These are phyloP conservation scores for Craniophora ligustri DNA, from an alignment of 2,888 invertebrate genomes.

Conservation along the genomic window DNA sequence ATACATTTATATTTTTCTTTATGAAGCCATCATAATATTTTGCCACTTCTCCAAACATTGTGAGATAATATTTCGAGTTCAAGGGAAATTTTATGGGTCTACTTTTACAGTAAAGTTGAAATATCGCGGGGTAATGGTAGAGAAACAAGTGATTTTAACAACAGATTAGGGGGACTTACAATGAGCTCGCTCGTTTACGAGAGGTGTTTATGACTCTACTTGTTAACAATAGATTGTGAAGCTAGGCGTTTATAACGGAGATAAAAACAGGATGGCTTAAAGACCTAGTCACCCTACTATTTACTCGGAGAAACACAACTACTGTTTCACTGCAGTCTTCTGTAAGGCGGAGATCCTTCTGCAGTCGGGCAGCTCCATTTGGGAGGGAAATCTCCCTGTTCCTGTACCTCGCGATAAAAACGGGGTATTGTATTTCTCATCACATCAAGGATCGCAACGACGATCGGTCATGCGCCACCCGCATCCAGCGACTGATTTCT, in stretches of 20 bases:
- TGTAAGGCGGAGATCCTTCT: too few relatives aligned
- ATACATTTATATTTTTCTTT: neutral
- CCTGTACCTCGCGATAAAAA: too few relatives aligned
- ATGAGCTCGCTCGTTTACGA: neutral
- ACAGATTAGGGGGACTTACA: slow-evolving; percentile 9
- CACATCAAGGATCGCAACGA: too few relatives aligned
- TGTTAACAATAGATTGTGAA: neutral
- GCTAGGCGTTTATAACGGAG: neutral
- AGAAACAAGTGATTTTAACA: slow-evolving; percentile 25
- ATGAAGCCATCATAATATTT: slow-evolving; percentile 24
- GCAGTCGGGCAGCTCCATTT: too few relatives aligned
- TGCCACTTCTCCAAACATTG: slow-evolving; percentile 8
- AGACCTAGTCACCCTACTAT: too few relatives aligned
- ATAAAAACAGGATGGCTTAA: too few relatives aligned
- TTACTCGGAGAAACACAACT: too few relatives aligned
- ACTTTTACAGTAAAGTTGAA: slow-evolving; percentile 42
- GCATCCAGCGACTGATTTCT: too few relatives aligned
- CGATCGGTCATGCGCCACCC: too few relatives aligned
- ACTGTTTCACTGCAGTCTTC: too few relatives aligned
- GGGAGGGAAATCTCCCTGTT: too few relatives aligned
- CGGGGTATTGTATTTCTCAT: too few relatives aligned
- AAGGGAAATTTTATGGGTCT: slow-evolving; percentile 30
- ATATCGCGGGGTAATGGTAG: slow-evolving; percentile 26
- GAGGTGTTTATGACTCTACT: slow-evolving; percentile 24
- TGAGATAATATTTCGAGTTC: slow-evolving; percentile 14